Percentiles rank a stretch among this genome's conserved stretches.
These are phyloP conservation scores for Fringilla coelebs DNA, from an alignment of 2,797 vertebrate species.

Conservation along the genomic window DNA sequence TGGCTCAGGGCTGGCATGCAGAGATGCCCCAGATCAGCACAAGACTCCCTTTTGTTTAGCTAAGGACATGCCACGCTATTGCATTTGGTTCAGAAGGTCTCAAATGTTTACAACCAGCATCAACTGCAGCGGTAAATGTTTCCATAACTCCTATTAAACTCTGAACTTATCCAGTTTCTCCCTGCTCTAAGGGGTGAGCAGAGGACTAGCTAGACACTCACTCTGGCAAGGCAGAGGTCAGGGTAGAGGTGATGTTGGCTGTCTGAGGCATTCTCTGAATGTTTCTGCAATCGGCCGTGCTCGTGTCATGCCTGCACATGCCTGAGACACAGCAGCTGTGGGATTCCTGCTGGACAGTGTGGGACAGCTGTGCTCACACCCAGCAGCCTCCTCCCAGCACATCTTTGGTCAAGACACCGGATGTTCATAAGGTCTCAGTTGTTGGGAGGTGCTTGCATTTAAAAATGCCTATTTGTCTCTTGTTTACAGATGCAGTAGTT, in stretches of 20 bases:
- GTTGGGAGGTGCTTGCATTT: not conserved
- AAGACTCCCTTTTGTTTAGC: constrained; percentile 4
- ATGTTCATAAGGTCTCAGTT: not conserved
- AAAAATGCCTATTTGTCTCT: not conserved
- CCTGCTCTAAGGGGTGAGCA: not conserved
- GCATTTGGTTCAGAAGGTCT: constrained; percentile 34
- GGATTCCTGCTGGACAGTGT: not conserved
- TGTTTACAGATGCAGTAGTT: not conserved
- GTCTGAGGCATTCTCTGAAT: constrained; percentile 27
- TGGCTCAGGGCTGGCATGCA: not conserved
- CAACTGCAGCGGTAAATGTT: not conserved
- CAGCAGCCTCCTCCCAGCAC: not conserved
- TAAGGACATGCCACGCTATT: not conserved
- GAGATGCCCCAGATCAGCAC: not conserved
- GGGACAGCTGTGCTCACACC: not conserved
- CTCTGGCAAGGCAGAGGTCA: constrained; percentile 27
- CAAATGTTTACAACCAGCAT: constrained; percentile 23
- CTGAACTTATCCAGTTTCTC: constrained; percentile 13
- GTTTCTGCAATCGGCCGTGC: not conserved
- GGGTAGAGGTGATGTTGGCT: not conserved
- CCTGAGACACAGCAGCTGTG: constrained; percentile 13
- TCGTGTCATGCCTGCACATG: not conserved
- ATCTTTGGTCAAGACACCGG: not conserved
- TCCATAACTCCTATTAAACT: constrained; percentile 36
- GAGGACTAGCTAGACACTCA: not conserved